These are phyloP conservation scores for Zootermopsis nevadensis DNA, from an alignment of 2,888 invertebrate genomes.

Conservation along the genomic window DNA sequence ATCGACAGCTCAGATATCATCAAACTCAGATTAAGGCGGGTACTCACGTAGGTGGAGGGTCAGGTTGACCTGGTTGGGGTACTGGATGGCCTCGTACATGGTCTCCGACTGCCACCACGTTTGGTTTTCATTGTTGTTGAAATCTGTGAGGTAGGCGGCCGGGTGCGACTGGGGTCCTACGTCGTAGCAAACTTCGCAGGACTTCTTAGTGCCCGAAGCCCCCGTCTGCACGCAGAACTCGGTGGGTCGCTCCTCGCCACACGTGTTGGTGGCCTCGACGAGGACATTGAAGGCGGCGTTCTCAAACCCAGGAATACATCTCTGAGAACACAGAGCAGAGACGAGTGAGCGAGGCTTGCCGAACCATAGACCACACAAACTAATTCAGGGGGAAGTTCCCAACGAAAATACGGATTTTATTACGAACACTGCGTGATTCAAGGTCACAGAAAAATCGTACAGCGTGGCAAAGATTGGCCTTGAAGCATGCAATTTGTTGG, in stretches of 20 bases:
- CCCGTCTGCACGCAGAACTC: constrained; percentile 95
- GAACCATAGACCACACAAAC: no score
- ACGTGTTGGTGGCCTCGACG: constrained; percentile 96
- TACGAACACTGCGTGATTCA: no score
- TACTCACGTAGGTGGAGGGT: constrained; percentile 85
- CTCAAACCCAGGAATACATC: constrained; percentile 96
- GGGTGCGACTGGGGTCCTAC: constrained; percentile 70
- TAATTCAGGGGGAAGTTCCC: no score
- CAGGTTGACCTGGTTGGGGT: constrained; percentile 91
- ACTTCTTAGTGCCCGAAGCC: constrained; percentile 72
- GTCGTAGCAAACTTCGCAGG: constrained; percentile 81
- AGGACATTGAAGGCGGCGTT: constrained; percentile 92
- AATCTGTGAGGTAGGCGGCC: constrained; percentile 86
- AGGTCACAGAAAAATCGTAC: no score
- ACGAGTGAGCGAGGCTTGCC: no score
- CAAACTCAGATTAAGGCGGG: no score
- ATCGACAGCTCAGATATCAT: no score
- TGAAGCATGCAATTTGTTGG: no score
- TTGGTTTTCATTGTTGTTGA: constrained; percentile 87
- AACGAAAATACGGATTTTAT: no score
- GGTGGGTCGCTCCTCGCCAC: constrained; percentile 82
- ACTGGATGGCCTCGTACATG: constrained; percentile 93
- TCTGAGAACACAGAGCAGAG: constrained; percentile 66
- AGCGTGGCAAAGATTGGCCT: no score
- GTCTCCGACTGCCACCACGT: constrained; percentile 99